Conservation (phyloP, 2,797 vertebrate genomes). For the Sciurus carolinensis region DNA sequence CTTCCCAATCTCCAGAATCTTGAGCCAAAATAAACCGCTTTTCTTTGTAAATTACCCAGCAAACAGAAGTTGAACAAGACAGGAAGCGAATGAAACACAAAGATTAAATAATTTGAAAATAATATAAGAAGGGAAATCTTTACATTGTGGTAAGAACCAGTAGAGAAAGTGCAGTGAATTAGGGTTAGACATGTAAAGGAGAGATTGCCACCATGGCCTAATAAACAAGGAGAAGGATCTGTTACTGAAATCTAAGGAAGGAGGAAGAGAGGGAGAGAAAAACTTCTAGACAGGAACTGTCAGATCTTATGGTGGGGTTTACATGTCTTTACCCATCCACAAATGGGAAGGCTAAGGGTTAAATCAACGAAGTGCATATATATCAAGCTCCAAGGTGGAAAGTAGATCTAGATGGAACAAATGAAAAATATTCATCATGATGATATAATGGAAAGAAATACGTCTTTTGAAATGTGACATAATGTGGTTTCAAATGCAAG, state of each 20-base stretch:
- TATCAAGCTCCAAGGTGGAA: conserved; percentile 5
- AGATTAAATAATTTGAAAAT: conserved; percentile 15
- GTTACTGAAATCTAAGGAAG: not conserved
- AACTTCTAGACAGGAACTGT: not conserved
- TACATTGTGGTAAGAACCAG: not conserved
- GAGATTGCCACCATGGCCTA: not conserved
- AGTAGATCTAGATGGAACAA: not conserved
- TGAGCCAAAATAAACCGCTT: not conserved
- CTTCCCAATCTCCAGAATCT: not conserved
- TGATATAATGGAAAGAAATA: not conserved
- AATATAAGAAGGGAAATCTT: not conserved
- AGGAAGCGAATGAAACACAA: not conserved
- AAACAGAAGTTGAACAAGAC: not conserved
- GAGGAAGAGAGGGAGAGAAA: not conserved
- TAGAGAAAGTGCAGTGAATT: not conserved
- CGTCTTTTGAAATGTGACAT: not conserved
- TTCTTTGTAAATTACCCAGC: not conserved
- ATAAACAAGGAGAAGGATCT: not conserved
- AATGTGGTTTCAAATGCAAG: conserved; percentile 38
- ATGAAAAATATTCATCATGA: not conserved
- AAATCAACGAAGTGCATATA: not conserved
- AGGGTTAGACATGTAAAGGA: not conserved
- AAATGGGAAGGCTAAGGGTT: not conserved
- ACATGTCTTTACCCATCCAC: not conserved
- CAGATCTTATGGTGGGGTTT: not conserved